Evolutionary conservation across 2,888 invertebrate genomes (phyloP).

Genomic region (Belgica antarctica): DNA sequence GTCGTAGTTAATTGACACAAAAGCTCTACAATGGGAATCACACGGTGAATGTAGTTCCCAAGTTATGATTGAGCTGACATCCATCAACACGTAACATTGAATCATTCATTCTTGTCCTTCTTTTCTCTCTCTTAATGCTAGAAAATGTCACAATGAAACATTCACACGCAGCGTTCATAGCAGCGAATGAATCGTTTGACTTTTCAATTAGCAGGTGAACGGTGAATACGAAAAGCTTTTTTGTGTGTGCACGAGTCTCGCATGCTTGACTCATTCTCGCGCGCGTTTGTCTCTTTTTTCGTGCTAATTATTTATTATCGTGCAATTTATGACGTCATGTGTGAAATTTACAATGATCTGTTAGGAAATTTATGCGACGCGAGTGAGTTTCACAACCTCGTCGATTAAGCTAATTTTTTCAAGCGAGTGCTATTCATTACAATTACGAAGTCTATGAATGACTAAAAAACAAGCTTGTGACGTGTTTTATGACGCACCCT

Average conservation of each 20-base stretch:
- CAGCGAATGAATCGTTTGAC: not conserved
- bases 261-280: not conserved
- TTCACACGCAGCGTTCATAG: not conserved
- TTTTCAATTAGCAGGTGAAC: conserved; percentile 28
- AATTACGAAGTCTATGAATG: no score
- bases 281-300: not conserved
- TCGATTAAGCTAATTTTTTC: not conserved
- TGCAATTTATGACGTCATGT: conserved; percentile 7
- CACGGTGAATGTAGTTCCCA: not conserved
- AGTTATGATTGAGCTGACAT: no score
- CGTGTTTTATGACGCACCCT: no score
- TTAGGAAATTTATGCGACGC: no score
- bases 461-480: no score
- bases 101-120: not conserved
- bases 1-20: not conserved
- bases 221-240: not conserved
- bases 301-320: conserved; percentile 5
- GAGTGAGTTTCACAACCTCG: not conserved
- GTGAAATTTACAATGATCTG: not conserved
- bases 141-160: conserved; percentile 31
- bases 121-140: not conserved
- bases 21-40: not conserved
- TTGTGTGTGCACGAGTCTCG: not conserved
- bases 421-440: no score
- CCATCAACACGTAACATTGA: not conserved